Percentiles rank a stretch among this genome's conserved stretches.
These are phyloP conservation scores for Cercocebus atys DNA, from an alignment of 2,113 vertebrate species.

Conservation along the genomic window DNA sequence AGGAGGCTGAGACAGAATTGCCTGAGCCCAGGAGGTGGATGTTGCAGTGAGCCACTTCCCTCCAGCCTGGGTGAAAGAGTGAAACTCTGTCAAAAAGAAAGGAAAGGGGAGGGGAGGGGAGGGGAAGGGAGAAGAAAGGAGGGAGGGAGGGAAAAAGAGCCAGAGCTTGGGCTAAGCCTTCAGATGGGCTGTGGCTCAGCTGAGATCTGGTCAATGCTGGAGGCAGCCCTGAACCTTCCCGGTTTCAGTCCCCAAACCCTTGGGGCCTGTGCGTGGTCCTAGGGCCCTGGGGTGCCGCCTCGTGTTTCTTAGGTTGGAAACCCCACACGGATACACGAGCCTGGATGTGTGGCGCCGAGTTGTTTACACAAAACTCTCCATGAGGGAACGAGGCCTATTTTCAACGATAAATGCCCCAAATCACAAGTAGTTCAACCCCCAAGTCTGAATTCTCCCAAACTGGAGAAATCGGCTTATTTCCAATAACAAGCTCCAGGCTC, in stretches of 20 bases:
- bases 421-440: background rate
- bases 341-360: background rate
- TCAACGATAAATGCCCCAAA: background rate
- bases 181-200: background rate
- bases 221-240: background rate
- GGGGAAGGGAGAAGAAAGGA: too few species aligned
- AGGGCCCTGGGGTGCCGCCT: background rate
- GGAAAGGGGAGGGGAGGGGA: background rate
- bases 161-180: background rate
- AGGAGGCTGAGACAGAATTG: too few species aligned
- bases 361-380: background rate
- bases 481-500: background rate
- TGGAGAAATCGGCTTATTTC: background rate
- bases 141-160: background rate
- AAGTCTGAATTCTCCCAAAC: background rate
- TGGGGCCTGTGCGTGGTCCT: fast-evolving
- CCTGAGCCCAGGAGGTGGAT: too few species aligned
- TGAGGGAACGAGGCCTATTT: background rate
- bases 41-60: too few species aligned
- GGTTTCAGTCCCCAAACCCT: background rate
- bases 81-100: background rate
- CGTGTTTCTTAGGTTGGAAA: background rate
- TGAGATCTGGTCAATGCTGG: fast-evolving
- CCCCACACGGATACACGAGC: background rate
- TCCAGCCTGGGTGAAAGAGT: too few species aligned